Percentiles rank a stretch among this genome's conserved stretches.
phyloP scores from a whole-genome alignment of 1,140 invertebrate genomes.

The Limonius californicus region DNA sequence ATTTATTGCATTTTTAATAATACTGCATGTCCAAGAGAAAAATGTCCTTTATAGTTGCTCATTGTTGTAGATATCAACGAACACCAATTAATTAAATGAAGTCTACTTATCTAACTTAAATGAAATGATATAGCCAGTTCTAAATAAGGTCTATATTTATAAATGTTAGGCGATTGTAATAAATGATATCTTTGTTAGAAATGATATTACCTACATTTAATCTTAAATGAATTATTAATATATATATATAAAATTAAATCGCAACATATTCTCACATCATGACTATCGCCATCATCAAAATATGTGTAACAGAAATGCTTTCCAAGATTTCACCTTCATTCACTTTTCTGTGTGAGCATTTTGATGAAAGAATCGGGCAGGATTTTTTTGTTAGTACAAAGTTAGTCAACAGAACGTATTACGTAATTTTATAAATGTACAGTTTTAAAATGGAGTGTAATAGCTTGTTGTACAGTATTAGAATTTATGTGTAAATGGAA shows the following conservation, averaged over 20 bases:
- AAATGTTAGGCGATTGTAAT: background rate
- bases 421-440: conserved; percentile 4
- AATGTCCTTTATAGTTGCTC: conserved; percentile 3
- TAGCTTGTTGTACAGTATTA: conserved; percentile 14
- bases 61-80: conserved; percentile 3
- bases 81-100: conserved; percentile 7
- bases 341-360: background rate
- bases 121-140: too few relatives aligned
- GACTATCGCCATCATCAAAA: too few relatives aligned
- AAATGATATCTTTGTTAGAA: too few relatives aligned
- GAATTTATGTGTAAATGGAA: conserved; percentile 14
- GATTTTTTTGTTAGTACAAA: conserved; percentile 12
- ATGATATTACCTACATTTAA: too few relatives aligned
- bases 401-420: background rate
- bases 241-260: too few relatives aligned
- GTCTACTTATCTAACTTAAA: too few relatives aligned
- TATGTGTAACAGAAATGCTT: too few relatives aligned
- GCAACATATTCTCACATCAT: too few relatives aligned
- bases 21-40: background rate
- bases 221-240: too few relatives aligned
- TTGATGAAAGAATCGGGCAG: background rate
- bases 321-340: too few relatives aligned
- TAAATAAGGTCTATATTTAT: background rate
- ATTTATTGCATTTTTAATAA: background rate
- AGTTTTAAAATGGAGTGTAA: background rate